Percentiles rank a stretch among this genome's conserved stretches.
These are phyloP conservation scores for Metopia argyrocephala DNA, from an alignment of 2,888 invertebrate species.

Conservation along the genomic window DNA sequence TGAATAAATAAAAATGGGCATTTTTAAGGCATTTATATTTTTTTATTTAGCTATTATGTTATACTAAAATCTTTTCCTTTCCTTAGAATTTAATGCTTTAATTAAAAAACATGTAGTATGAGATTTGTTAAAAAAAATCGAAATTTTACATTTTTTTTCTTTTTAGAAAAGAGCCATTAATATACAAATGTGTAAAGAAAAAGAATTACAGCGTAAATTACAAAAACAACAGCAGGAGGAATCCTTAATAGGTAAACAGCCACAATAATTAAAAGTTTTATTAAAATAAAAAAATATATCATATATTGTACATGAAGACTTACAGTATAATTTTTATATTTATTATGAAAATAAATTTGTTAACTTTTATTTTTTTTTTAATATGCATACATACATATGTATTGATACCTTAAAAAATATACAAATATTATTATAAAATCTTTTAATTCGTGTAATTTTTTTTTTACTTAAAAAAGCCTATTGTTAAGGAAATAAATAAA, in stretches of 20 bases:
- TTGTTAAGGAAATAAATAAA: neutral
- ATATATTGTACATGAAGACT: constrained; percentile 6
- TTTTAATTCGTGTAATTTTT: neutral
- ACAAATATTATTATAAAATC: neutral
- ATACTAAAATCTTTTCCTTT: neutral
- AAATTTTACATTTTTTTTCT: constrained; percentile 45
- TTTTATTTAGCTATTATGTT: neutral
- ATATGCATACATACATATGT: constrained; percentile 17
- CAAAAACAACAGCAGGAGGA: constrained; percentile 77
- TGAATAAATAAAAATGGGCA: constrained; percentile 28
- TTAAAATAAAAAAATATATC: constrained; percentile 4
- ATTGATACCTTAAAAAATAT: neutral
- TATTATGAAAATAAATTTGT: neutral
- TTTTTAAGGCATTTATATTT: constrained; percentile 15
- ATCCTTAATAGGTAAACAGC: constrained; percentile 74
- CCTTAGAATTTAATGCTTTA: neutral
- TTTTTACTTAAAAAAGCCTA: neutral
- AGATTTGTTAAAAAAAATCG: neutral
- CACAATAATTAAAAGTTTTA: constrained; percentile 41
- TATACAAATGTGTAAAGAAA: constrained; percentile 76
- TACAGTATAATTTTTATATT: neutral
- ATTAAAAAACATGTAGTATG: neutral
- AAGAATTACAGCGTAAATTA: constrained; percentile 74
- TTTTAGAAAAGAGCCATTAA: constrained; percentile 76
- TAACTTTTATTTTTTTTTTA: constrained; percentile 9